Conservation (phyloP, 2,113 vertebrate species). For the Chrysemys picta region DNA sequence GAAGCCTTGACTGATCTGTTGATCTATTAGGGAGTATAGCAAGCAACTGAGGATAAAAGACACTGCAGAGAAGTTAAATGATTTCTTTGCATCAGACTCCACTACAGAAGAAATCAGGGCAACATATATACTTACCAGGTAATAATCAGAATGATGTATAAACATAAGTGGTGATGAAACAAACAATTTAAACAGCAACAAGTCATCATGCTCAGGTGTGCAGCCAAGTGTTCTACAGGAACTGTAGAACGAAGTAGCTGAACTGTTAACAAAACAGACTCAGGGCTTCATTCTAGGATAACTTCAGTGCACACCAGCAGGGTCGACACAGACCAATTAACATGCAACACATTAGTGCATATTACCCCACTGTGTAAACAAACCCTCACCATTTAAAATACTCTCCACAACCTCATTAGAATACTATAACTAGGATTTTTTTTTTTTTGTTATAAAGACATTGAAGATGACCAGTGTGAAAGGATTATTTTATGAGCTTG, state of each 20-base stretch:
- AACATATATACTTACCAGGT: too few relatives aligned
- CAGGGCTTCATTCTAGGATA: not conserved
- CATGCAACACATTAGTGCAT: not conserved
- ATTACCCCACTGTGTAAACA: not conserved
- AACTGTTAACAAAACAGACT: slow-evolving; percentile 14
- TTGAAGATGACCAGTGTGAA: not conserved
- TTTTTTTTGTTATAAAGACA: not conserved
- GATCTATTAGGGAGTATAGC: not conserved
- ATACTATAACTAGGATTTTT: not conserved
- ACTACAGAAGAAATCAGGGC: too few relatives aligned
- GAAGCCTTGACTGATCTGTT: not conserved
- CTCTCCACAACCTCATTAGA: not conserved
- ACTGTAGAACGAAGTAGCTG: slow-evolving; percentile 21
- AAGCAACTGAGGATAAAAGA: slow-evolving; percentile 24
- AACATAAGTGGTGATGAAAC: not conserved
- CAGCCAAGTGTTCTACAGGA: slow-evolving; percentile 21
- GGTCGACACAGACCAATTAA: not conserved
- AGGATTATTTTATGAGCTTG: slow-evolving; percentile 26
- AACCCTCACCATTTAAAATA: not conserved
- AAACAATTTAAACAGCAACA: slow-evolving; percentile 2
- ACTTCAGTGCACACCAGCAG: too few relatives aligned
- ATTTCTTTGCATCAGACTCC: not conserved
- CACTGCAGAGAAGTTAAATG: slow-evolving; percentile 10
- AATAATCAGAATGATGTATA: not conserved
- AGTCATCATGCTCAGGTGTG: not conserved